Percentiles rank a stretch among this genome's conserved stretches.
Conservation (phyloP, 2,113 vertebrate species). For the Arenaria interpres region DNA sequence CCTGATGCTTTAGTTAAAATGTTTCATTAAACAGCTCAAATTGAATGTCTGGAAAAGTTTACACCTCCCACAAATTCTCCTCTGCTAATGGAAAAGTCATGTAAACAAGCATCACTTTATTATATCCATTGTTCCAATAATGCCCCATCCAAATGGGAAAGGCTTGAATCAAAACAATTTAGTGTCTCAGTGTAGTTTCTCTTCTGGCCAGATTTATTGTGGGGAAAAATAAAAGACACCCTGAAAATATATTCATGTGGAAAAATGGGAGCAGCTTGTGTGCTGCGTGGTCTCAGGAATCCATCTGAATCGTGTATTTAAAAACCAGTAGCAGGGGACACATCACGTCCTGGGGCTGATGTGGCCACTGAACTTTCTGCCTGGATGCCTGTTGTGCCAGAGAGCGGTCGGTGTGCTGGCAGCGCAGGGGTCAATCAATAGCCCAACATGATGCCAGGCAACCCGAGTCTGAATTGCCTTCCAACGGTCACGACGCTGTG, state of each 20-base stretch:
- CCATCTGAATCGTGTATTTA: background rate
- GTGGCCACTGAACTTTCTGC: background rate
- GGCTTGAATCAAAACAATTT: conserved; percentile 32
- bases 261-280: background rate
- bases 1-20: conserved; percentile 25
- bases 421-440: background rate
- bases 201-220: background rate
- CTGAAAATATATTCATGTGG: background rate
- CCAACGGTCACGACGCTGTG: accelerated
- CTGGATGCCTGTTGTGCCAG: background rate
- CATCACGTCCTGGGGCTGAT: accelerated
- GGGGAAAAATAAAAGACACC: background rate
- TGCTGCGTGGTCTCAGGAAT: background rate
- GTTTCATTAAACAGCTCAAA: conserved; percentile 51
- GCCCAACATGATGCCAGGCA: background rate
- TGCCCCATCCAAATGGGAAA: background rate
- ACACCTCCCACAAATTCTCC: conserved; percentile 28
- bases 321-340: background rate
- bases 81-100: conserved; percentile 13
- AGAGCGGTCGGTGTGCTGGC: background rate
- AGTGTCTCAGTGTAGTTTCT: background rate
- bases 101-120: conserved; percentile 40
- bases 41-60: conserved; percentile 49
- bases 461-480: background rate
- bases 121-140: background rate